A percentile compares a stretch with the other conserved stretches of the same genome.
phyloP scores from a whole-genome alignment of 1,140 invertebrate genomes.

The Drosophila navojoa region DNA sequence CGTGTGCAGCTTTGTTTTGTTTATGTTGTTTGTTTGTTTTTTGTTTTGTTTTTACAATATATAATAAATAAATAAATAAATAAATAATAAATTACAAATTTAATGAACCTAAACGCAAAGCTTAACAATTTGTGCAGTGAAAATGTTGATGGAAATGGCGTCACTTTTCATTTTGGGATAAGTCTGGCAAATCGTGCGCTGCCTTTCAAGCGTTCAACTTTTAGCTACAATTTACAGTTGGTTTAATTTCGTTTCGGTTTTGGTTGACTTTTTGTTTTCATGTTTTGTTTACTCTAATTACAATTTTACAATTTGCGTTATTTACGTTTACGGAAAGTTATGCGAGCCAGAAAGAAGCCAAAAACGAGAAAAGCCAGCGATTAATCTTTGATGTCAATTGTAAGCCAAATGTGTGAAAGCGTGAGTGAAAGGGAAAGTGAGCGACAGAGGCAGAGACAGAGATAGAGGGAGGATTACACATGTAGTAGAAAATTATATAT shows the following conservation, averaged over 20 bases:
- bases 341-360: conserved; percentile 62
- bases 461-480: conserved; percentile 27
- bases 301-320: conserved; percentile 66
- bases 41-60: conserved; percentile 70
- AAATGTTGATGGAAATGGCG: conserved; percentile 37
- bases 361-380: conserved; percentile 43
- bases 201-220: conserved; percentile 81
- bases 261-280: conserved; percentile 4
- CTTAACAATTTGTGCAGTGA: conserved; percentile 63
- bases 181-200: conserved; percentile 61
- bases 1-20: conserved; percentile 47
- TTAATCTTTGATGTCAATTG: conserved; percentile 60
- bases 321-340: conserved; percentile 74
- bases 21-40: conserved; percentile 32
- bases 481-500: conserved; percentile 17
- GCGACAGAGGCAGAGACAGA: conserved; percentile 55
- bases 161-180: conserved; percentile 40
- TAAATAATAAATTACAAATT: conserved; percentile 80
- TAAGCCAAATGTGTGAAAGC: conserved; percentile 78
- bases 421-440: conserved; percentile 57
- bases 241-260: conserved; percentile 32
- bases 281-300: conserved; percentile 4
- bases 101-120: conserved; percentile 78
- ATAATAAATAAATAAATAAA: conserved; percentile 76
- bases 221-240: conserved; percentile 74